Evolutionary conservation across 2,113 vertebrate genomes (phyloP).

Genomic region (Charina bottae): DNA sequence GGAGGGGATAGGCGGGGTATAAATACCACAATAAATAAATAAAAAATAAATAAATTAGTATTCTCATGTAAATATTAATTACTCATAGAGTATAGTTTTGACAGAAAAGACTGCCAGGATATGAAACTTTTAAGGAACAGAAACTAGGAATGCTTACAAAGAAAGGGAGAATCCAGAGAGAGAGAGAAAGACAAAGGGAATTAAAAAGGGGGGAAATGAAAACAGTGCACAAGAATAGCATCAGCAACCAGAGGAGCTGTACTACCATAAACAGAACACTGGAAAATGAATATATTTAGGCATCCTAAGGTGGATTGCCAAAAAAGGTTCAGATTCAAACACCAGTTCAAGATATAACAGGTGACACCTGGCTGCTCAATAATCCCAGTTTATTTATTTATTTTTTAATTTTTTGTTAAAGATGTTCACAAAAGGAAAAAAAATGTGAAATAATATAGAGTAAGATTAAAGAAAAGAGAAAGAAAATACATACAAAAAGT

Average conservation of each 20-base stretch:
- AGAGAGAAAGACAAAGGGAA: background rate
- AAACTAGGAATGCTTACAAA: constrained; percentile 7
- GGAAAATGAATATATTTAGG: background rate
- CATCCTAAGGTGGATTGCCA: background rate
- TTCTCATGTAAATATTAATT: background rate
- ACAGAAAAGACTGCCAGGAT: background rate
- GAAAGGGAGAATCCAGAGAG: constrained; percentile 1
- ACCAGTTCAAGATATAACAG: background rate
- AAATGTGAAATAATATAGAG: background rate
- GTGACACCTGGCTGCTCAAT: background rate
- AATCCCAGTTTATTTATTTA: background rate
- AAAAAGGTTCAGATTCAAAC: background rate
- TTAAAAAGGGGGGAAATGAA: background rate
- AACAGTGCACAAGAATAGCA: constrained; percentile 5
- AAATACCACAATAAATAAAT: too few relatives aligned
- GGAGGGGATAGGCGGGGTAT: too few relatives aligned
- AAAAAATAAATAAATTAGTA: too few relatives aligned
- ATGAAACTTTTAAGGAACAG: constrained; percentile 13
- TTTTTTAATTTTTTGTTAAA: background rate
- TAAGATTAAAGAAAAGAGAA: background rate
- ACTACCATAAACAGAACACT: background rate
- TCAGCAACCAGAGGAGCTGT: background rate
- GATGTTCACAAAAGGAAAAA: background rate
- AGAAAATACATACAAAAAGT: background rate
- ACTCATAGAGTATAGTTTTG: background rate